These are phyloP conservation scores for Petromus typicus DNA, from an alignment of 2,113 vertebrate species.

Conservation along the genomic window DNA sequence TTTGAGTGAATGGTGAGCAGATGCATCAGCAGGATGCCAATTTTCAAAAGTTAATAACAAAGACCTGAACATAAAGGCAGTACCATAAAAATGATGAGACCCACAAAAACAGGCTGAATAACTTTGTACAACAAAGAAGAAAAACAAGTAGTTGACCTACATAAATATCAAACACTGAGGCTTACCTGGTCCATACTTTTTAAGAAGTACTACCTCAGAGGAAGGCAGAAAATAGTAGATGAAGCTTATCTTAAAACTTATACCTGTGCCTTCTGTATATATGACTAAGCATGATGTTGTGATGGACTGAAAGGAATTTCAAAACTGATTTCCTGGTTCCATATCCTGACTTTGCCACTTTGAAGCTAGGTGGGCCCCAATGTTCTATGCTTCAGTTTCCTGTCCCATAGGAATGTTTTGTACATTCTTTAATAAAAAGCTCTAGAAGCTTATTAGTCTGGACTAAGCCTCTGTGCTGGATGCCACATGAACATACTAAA, in stretches of 20 bases:
- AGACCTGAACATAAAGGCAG: background rate
- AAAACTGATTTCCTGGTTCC: background rate
- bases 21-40: background rate
- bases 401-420: background rate
- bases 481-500: background rate
- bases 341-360: background rate
- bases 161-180: background rate
- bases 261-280: rapidly evolving
- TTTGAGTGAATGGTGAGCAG: constrained; percentile 6
- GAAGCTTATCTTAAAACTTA: background rate
- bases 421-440: background rate
- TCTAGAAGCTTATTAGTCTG: background rate
- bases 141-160: background rate
- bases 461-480: background rate
- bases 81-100: background rate
- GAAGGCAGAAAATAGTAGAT: background rate
- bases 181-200: background rate
- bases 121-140: background rate
- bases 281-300: background rate
- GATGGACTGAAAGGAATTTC: background rate
- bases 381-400: background rate
- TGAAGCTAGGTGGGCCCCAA: background rate
- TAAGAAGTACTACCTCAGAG: background rate
- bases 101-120: background rate
- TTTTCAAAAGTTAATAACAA: constrained; percentile 23